Evolutionary conservation across 2,113 vertebrate genomes (phyloP), one percentile per base, ranked within the genome.

Genomic region (Dendropsophus ebraccatus): DNA sequence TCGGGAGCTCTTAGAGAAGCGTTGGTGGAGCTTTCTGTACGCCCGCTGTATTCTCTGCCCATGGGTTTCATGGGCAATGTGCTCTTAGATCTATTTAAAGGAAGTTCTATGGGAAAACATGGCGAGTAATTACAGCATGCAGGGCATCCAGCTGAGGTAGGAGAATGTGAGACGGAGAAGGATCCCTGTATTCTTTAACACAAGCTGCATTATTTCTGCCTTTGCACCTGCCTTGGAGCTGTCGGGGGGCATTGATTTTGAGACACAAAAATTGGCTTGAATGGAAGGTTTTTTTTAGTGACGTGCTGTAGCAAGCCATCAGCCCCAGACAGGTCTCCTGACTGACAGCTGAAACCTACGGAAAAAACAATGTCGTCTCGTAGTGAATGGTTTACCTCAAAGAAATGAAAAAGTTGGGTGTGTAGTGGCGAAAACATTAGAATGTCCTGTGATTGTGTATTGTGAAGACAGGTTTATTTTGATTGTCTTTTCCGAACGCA

Each of bases 251-350:
- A 84, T 84, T 75, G 82, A 84, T 84, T 72, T 45, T 37, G 52
- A 75, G 82, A 72, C 70, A 58, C 70, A 35, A 69, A 83, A 54
- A 83, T 70, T 58, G 32, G 67, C 49, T 74, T 54, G 50, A 74
- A 83, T 75, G 62, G 82, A n/a, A 84, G 52, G 54, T 54, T 84
- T 84, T 74, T 54, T 84, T 75, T 74, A 45, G 82, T 83, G 72
- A 45, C 41, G 21, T 25, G 80, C n/a, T 50, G 37, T 35, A 82
- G 35, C 32, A 45, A 73, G 69, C 32, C 67, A 50, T 23, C 41
- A n/a, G 21, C 28, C 16, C 47, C 30, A 8, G 21, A 13, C 32
- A 5, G 17, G 11, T 56, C 81, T 72, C 21, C 25, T 28, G 30
- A 47, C 74, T 74, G 70, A 84, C 28, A 75, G 70, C 37, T 28